Conservation (phyloP, 2,888 invertebrate genomes). For the Melanotus villosus region DNA sequence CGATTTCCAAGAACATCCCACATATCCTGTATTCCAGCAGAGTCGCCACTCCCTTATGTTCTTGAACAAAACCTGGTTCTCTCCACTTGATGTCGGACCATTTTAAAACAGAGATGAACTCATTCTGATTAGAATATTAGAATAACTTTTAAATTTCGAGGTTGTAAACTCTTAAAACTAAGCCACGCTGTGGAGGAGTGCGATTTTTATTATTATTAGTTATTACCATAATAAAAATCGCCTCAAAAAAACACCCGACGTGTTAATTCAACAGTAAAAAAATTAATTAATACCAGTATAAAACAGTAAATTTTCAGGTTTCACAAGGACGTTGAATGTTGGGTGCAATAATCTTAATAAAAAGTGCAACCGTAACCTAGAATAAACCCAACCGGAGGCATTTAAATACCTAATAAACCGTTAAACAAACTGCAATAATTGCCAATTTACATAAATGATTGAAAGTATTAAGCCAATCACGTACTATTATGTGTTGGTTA, state of each 20-base stretch:
- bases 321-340: neutral
- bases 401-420: conserved; percentile 17
- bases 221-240: too few relatives aligned
- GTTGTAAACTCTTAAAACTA: too few relatives aligned
- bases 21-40: conserved; percentile 19
- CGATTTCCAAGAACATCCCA: conserved; percentile 28
- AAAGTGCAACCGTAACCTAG: neutral
- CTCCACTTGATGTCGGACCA: conserved; percentile 26
- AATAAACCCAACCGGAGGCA: conserved; percentile 1
- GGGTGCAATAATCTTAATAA: neutral
- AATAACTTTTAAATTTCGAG: too few relatives aligned
- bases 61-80: conserved; percentile 21
- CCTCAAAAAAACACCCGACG: too few relatives aligned
- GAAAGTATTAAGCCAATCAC: conserved; percentile 28
- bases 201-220: too few relatives aligned
- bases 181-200: too few relatives aligned
- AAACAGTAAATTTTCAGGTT: too few relatives aligned
- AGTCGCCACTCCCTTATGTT: conserved; percentile 23
- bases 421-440: conserved; percentile 26
- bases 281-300: too few relatives aligned
- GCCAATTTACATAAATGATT: conserved; percentile 31
- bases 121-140: conserved; percentile 8
- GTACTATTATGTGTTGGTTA: conserved; percentile 20
- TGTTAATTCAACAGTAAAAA: too few relatives aligned
- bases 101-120: conserved; percentile 25